Conservation (phyloP, 2,797 vertebrate species). For the Anomalospiza imberbis region DNA sequence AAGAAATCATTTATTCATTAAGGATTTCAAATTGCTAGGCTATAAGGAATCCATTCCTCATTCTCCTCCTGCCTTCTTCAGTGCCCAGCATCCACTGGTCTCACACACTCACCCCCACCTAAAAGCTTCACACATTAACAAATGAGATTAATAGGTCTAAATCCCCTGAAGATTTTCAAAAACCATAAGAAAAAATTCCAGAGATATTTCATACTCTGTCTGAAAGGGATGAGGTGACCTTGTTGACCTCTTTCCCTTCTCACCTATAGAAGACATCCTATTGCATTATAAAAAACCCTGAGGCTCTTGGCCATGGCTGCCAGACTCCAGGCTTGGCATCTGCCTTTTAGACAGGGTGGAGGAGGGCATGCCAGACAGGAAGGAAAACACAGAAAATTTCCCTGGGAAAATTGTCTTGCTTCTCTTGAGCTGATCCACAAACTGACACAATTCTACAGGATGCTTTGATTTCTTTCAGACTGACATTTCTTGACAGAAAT, state of each 20-base stretch:
- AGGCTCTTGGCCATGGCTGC: background rate
- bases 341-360: background rate
- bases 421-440: background rate
- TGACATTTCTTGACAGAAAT: background rate
- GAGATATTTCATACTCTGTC: background rate
- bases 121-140: background rate
- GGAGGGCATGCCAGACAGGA: accelerated
- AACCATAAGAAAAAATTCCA: background rate
- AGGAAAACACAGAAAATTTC: background rate
- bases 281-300: background rate
- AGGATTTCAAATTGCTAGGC: background rate
- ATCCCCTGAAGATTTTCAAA: background rate
- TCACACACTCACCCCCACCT: background rate
- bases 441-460: background rate
- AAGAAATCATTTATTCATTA: background rate
- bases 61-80: background rate
- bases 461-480: slow-evolving; percentile 1
- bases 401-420: background rate
- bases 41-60: background rate
- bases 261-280: background rate
- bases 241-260: background rate
- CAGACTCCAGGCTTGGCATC: background rate
- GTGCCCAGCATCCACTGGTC: background rate
- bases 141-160: background rate
- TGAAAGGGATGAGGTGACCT: background rate